These are phyloP conservation scores for Alosa sapidissima DNA, from an alignment of 2,797 vertebrate species.

Conservation along the genomic window DNA sequence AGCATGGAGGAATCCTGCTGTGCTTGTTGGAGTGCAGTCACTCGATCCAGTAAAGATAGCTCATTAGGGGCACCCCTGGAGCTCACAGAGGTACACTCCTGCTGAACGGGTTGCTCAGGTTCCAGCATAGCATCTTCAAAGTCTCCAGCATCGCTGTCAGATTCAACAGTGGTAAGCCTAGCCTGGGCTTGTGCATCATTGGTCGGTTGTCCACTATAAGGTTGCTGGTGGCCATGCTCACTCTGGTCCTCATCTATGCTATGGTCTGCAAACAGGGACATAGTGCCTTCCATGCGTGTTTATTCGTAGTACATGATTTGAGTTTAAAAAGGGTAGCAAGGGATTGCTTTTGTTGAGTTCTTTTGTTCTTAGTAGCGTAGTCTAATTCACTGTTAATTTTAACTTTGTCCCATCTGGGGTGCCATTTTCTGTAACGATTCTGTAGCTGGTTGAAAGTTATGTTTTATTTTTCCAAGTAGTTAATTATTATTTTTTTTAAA, in stretches of 20 bases:
- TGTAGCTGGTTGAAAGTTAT: neutral
- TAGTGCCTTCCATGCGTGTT: neutral
- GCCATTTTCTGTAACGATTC: neutral
- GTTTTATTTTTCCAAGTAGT: too few relatives aligned
- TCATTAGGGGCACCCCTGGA: neutral
- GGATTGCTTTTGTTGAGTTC: neutral
- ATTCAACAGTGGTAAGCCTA: neutral
- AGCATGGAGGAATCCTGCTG: neutral
- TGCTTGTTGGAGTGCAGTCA: neutral
- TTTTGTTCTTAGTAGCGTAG: neutral
- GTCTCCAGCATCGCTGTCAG: neutral
- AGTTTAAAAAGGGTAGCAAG: neutral
- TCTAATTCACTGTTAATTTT: neutral
- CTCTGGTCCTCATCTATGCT: neutral
- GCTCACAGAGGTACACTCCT: too few relatives aligned
- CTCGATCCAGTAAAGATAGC: neutral
- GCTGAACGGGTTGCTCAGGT: neutral
- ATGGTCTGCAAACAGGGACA: neutral
- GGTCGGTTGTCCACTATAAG: neutral
- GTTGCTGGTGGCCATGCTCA: neutral
- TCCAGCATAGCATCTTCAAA: neutral
- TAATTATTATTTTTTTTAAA: too few relatives aligned
- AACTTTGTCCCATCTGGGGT: neutral
- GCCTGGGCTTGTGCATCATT: neutral
- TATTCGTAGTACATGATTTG: neutral